Evolutionary conservation across 2,113 vertebrate genomes (phyloP).

Genomic region (Pygoscelis adeliae): DNA sequence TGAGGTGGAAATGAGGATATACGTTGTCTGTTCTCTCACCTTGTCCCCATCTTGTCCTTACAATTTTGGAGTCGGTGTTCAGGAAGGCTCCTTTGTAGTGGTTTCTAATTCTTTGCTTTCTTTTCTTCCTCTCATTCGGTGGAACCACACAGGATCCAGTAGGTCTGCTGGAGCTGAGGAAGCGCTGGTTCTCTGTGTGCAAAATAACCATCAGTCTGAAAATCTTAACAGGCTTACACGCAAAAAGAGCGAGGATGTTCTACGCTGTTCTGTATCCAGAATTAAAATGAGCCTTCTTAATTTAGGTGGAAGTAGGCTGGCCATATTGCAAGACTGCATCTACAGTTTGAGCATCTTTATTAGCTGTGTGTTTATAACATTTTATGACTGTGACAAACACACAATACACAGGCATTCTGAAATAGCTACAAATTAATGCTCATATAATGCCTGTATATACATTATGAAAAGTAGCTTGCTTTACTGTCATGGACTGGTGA

Average conservation of each 20-base stretch:
- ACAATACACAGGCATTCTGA: neutral
- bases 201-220: neutral
- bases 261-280: neutral
- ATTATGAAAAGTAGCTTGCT: neutral
- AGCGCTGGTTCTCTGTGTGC: neutral
- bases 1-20: neutral
- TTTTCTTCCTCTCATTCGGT: neutral
- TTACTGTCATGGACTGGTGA: neutral
- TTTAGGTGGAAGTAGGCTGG: neutral
- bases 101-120: neutral
- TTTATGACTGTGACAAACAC: neutral
- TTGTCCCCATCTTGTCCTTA: neutral
- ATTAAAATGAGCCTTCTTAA: neutral
- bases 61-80: neutral
- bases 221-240: neutral
- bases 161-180: neutral
- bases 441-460: neutral
- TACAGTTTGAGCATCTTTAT: neutral
- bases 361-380: neutral
- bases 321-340: neutral
- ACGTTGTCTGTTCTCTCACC: neutral
- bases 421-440: neutral
- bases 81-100: neutral
- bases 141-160: neutral
- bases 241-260: neutral